phyloP scores from a whole-genome alignment of 2,797 vertebrate genomes.

The Malacoraja senta region DNA sequence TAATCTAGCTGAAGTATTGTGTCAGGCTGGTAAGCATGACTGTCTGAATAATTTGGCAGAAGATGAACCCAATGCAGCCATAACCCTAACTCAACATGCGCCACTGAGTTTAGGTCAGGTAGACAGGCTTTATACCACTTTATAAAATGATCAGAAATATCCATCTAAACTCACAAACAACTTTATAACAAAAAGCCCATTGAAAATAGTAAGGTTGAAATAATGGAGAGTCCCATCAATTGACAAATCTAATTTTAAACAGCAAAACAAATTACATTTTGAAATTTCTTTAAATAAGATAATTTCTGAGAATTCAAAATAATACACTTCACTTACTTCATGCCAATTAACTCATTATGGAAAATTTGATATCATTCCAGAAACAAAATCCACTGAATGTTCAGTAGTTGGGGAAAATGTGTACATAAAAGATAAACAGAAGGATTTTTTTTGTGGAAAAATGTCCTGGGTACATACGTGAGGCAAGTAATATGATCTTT shows the following conservation, averaged over 20 bases:
- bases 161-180: background rate
- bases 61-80: no score
- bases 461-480: background rate
- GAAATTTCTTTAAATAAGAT: background rate
- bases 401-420: background rate
- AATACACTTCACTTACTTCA: background rate
- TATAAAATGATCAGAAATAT: background rate
- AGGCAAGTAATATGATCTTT: background rate
- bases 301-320: background rate
- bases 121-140: background rate
- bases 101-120: no score
- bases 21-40: no score
- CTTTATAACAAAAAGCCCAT: background rate
- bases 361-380: background rate
- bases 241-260: background rate
- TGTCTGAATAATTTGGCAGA: no score
- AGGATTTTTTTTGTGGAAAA: background rate
- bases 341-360: background rate
- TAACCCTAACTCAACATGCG: no score
- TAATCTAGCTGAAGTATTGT: no score
- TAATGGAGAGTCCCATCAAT: background rate
- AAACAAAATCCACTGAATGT: background rate
- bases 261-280: constrained; percentile 21
- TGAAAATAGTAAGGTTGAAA: background rate
- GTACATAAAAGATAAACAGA: background rate